These are phyloP conservation scores for Callocephalon fimbriatum DNA, from an alignment of 2,113 vertebrate species.

Conservation along the genomic window DNA sequence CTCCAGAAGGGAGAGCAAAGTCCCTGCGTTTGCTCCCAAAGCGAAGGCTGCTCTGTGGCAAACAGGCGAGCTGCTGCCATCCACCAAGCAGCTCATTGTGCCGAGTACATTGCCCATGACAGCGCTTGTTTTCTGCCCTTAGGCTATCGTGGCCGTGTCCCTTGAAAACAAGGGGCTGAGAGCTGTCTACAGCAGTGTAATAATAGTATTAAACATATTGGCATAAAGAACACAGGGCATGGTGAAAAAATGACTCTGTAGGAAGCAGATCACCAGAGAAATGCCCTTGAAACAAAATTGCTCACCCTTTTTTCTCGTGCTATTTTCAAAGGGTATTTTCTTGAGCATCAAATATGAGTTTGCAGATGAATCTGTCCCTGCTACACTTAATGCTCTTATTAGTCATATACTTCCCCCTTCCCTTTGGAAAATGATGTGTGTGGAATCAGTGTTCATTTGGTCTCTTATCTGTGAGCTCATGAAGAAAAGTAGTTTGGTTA, in stretches of 20 bases:
- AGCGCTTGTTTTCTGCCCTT: slow-evolving; percentile 48
- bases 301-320: background rate
- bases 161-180: slow-evolving; percentile 20
- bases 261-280: slow-evolving; percentile 1
- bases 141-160: slow-evolving; percentile 48
- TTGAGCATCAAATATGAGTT: background rate
- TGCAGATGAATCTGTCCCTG: background rate
- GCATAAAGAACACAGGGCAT: slow-evolving; percentile 27
- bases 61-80: slow-evolving; percentile 25
- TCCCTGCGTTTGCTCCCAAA: slow-evolving; percentile 37
- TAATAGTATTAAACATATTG: slow-evolving; percentile 60
- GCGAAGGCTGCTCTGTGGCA: slow-evolving; percentile 9
- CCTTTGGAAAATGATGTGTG: background rate
- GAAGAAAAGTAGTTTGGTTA: slow-evolving; percentile 52
- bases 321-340: background rate
- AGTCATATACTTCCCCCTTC: background rate
- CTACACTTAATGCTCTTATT: background rate
- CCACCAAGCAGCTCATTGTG: slow-evolving; percentile 34
- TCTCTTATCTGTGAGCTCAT: slow-evolving; percentile 39
- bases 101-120: slow-evolving; percentile 23
- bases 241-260: background rate
- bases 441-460: background rate
- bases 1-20: slow-evolving; percentile 40
- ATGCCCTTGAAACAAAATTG: background rate
- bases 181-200: slow-evolving; percentile 28